Evolutionary conservation across 2,888 invertebrate species (phyloP), one percentile per base, ranked within the genome.

Genomic region (Cheilosia grossa): DNA sequence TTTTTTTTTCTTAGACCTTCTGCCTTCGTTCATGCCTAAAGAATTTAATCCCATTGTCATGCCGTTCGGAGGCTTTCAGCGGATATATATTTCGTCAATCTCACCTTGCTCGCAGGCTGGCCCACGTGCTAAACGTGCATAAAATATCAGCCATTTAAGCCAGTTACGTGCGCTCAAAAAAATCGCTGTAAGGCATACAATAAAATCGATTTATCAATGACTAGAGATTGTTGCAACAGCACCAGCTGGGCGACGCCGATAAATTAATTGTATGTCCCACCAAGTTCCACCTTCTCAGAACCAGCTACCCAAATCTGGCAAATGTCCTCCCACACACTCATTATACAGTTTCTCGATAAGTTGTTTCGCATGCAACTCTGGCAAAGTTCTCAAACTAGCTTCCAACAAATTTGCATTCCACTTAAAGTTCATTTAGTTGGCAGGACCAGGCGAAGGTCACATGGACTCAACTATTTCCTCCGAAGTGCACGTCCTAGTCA

Each of bases 141-240:
- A 24, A 73, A 73, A 54, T 56, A 44, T 73, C 63, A 73, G 47
- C 44, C 63, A 54, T 64, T 73, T 64, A 73, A 64, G 24, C n/a
- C 47, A 42, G 47, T 53, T 56, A 33, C 69, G 30, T 33, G 73
- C 37, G 73, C 37, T 37, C 44, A 63, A 44, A 64, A 37, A 47
- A 74, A 64, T 74, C 44, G 24, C 51, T 53, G 13, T 61, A 53
- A 27, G 21, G 37, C 37, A 56, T 66, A 64, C 63, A 56, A 49
- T 66, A 19, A 42, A n/a, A 75, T 58, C 66, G 56, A 75, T 75
- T 51, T 58, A 66, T 75, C 66, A 58, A 51, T 42, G 58, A 51
- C 40, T 58, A 9, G 33, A 49, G 15, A 17, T 19, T 58, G 40
- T 49, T 66, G 58, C 74, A 66, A 49, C 37, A 30, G 13, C 19